Conservation (phyloP, 2,113 vertebrate genomes). For the Neogobius melanostomus region DNA sequence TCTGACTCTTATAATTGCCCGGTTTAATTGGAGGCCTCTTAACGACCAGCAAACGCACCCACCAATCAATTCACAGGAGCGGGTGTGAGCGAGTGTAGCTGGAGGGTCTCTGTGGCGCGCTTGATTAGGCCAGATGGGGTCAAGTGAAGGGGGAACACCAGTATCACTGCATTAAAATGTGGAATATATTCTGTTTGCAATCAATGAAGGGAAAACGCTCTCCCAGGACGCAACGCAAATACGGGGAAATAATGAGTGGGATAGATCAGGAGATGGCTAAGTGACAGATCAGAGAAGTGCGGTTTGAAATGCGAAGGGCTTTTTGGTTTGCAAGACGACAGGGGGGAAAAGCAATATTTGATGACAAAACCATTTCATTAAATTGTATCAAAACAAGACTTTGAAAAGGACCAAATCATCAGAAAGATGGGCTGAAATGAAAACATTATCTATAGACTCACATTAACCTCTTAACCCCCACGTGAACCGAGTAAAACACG, state of each 20-base stretch:
- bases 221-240: conserved; percentile 29
- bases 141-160: conserved; percentile 53
- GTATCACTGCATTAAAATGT: conserved; percentile 50
- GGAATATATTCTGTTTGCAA: conserved; percentile 38
- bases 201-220: conserved; percentile 46
- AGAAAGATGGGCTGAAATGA: too few relatives aligned
- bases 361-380: too few relatives aligned
- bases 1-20: conserved; percentile 70
- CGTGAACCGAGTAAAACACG: too few relatives aligned
- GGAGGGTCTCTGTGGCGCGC: conserved; percentile 46
- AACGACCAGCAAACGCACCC: conserved; percentile 62
- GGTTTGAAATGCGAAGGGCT: background rate
- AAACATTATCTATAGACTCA: too few relatives aligned
- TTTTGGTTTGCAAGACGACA: too few relatives aligned
- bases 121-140: conserved; percentile 72
- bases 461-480: too few relatives aligned
- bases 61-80: conserved; percentile 72
- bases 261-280: conserved; percentile 1
- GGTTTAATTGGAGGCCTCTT: conserved; percentile 76
- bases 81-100: conserved; percentile 37
- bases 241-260: conserved; percentile 32
- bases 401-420: too few relatives aligned
- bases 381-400: too few relatives aligned
- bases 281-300: background rate
- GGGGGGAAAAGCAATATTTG: too few relatives aligned